Percentiles rank a stretch among this genome's conserved stretches.
These are phyloP conservation scores for Philhelius pedissequus DNA, from an alignment of 2,888 invertebrate genomes.

Conservation along the genomic window DNA sequence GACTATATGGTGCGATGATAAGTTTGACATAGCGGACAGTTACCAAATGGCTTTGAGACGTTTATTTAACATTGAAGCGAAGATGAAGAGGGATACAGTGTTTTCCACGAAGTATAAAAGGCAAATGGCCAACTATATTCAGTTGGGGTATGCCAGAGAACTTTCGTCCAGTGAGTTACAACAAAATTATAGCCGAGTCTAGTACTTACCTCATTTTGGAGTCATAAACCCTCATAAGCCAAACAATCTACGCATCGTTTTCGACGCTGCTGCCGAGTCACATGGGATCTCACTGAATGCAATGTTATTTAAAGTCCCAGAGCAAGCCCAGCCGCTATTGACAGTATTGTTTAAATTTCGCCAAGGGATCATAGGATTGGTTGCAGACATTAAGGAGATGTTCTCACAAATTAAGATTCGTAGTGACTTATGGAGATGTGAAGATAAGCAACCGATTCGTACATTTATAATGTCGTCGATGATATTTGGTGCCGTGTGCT, in stretches of 20 bases:
- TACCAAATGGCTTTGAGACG: slow-evolving; percentile 63
- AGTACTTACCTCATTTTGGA: slow-evolving; percentile 71
- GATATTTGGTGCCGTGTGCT: not conserved
- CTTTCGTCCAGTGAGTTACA: slow-evolving; percentile 10
- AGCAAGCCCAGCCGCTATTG: slow-evolving; percentile 71
- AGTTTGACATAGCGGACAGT: slow-evolving; percentile 17
- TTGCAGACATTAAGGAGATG: too few species aligned
- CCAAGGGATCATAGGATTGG: slow-evolving; percentile 70
- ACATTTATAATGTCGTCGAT: not conserved
- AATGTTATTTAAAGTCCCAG: slow-evolving; percentile 71
- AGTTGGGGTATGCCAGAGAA: slow-evolving; percentile 62
- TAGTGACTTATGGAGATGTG: not conserved
- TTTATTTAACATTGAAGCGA: slow-evolving; percentile 54
- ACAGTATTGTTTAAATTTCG: slow-evolving; percentile 72
- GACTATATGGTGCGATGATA: slow-evolving; percentile 13
- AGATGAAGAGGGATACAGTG: slow-evolving; percentile 42
- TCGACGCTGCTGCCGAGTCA: slow-evolving; percentile 71
- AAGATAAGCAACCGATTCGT: not conserved
- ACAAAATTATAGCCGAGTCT: slow-evolving; percentile 28
- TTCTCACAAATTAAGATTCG: slow-evolving; percentile 49
- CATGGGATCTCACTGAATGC: slow-evolving; percentile 70
- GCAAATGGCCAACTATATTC: slow-evolving; percentile 45
- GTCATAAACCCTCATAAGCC: slow-evolving; percentile 70
- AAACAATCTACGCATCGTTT: slow-evolving; percentile 70
- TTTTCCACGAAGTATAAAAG: slow-evolving; percentile 30